Percentiles rank a stretch among this genome's conserved stretches.
Conservation (phyloP, 2,797 vertebrate species). For the Falco berigora region DNA sequence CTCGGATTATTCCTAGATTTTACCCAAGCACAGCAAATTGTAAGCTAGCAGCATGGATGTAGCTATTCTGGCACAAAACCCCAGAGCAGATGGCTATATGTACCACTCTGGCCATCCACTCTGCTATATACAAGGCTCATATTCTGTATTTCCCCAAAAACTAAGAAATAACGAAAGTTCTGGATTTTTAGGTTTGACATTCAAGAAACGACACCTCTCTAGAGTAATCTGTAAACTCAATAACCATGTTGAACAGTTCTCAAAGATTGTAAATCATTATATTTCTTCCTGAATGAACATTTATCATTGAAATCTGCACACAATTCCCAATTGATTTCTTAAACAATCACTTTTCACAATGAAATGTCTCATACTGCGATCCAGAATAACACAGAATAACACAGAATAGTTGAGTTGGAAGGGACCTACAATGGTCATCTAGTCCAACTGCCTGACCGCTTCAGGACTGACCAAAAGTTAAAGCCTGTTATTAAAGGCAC, state of each 20-base stretch:
- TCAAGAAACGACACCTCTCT: not conserved
- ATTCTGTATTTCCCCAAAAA: not conserved
- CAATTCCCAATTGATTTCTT: slow-evolving; percentile 29
- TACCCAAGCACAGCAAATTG: not conserved
- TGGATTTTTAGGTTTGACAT: not conserved
- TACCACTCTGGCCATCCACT: not conserved
- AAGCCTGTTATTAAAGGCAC: too few species aligned
- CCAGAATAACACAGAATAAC: not conserved
- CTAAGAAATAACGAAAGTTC: not conserved
- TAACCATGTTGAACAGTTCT: not conserved
- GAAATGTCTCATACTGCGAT: not conserved
- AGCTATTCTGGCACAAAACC: not conserved
- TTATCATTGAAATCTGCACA: not conserved
- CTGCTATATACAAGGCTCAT: not conserved
- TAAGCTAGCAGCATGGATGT: not conserved
- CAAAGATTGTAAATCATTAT: not conserved
- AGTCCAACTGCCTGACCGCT: too few species aligned
- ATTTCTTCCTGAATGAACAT: slow-evolving; percentile 19
- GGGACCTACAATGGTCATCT: too few species aligned
- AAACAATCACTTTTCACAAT: slow-evolving; percentile 38
- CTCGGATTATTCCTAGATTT: not conserved
- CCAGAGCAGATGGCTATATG: not conserved
- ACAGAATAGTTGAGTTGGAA: too few species aligned
- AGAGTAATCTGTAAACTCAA: not conserved
- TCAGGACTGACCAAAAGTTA: too few species aligned